A percentile compares a stretch with the other conserved stretches of the same genome.
Conservation (phyloP, 2,888 invertebrate species). For the Melanostoma mellinum region DNA sequence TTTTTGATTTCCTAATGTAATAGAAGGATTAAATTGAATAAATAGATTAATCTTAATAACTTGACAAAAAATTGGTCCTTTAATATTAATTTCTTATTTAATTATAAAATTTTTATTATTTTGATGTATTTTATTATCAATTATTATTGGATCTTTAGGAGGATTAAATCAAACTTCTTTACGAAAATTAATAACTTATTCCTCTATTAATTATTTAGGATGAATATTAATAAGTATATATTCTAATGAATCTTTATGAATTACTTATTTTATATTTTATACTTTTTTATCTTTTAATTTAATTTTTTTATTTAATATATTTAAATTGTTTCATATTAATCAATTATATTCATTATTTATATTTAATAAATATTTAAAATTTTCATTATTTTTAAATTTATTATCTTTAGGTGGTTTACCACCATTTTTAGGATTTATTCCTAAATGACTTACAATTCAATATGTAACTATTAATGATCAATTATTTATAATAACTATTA, state of each 20-base stretch:
- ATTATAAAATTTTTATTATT: constrained; percentile 82
- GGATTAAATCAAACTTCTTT: constrained; percentile 84
- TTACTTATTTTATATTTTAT: constrained; percentile 83
- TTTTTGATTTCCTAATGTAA: constrained; percentile 85
- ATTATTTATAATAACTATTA: constrained; percentile 81
- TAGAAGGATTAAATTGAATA: constrained; percentile 84
- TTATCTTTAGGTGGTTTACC: constrained; percentile 85
- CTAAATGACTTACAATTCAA: constrained; percentile 85
- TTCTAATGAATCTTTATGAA: constrained; percentile 82
- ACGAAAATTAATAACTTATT: constrained; percentile 85
- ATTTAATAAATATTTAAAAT: constrained; percentile 82
- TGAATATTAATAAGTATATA: constrained; percentile 83
- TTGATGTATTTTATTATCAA: constrained; percentile 82
- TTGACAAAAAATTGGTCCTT: constrained; percentile 86
- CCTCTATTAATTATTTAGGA: constrained; percentile 86
- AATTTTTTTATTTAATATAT: constrained; percentile 82
- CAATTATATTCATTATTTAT: constrained; percentile 82
- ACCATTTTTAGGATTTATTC: constrained; percentile 85
- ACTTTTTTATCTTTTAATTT: constrained; percentile 82
- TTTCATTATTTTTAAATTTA: constrained; percentile 83
- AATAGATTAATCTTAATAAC: constrained; percentile 84
- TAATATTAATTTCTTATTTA: constrained; percentile 83
- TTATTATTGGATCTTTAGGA: constrained; percentile 82
- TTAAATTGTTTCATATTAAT: constrained; percentile 83
- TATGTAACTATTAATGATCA: constrained; percentile 82